A percentile compares a stretch with the other conserved stretches of the same genome.
These are phyloP conservation scores for Crematogaster levior DNA, from an alignment of 2,888 invertebrate species.

Conservation along the genomic window DNA sequence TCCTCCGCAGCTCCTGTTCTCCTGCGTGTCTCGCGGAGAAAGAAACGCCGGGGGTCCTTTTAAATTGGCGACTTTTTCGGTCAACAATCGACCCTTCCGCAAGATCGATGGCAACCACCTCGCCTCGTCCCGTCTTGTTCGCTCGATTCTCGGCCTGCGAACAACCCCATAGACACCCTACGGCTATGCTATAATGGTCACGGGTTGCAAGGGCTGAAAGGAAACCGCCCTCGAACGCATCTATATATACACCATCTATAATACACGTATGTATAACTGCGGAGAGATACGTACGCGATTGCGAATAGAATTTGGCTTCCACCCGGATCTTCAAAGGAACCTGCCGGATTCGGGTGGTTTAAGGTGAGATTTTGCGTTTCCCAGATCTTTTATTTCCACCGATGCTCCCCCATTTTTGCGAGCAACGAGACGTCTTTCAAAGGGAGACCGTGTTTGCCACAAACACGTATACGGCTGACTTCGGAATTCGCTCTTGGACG, in stretches of 20 bases:
- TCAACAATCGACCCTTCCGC: slow-evolving; percentile 86
- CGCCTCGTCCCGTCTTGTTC: slow-evolving; percentile 65
- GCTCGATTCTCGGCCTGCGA: slow-evolving; percentile 74
- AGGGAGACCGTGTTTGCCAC: slow-evolving; percentile 66
- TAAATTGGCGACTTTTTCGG: slow-evolving; percentile 86
- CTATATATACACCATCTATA: slow-evolving; percentile 31
- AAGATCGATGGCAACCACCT: slow-evolving; percentile 77
- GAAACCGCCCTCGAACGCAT: slow-evolving; percentile 74
- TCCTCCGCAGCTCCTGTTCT: background rate
- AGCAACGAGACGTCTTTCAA: slow-evolving; percentile 45
- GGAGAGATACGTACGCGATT: slow-evolving; percentile 34
- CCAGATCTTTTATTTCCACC: slow-evolving; percentile 42
- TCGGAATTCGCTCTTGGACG: slow-evolving; percentile 40
- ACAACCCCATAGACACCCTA: slow-evolving; percentile 81
- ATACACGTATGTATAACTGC: slow-evolving; percentile 21
- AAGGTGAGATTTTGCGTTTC: slow-evolving; percentile 73
- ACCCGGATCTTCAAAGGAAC: slow-evolving; percentile 71
- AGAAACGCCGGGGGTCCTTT: slow-evolving; percentile 83
- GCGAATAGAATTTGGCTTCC: slow-evolving; percentile 75
- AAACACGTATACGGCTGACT: slow-evolving; percentile 58
- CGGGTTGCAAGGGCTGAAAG: slow-evolving; percentile 75
- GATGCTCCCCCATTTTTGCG: slow-evolving; percentile 39
- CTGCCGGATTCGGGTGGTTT: slow-evolving; percentile 66
- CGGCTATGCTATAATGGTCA: slow-evolving; percentile 83
- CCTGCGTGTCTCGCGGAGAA: slow-evolving; percentile 61